Conservation (phyloP, 1,140 invertebrate genomes). For the Eulimnadia texana region DNA sequence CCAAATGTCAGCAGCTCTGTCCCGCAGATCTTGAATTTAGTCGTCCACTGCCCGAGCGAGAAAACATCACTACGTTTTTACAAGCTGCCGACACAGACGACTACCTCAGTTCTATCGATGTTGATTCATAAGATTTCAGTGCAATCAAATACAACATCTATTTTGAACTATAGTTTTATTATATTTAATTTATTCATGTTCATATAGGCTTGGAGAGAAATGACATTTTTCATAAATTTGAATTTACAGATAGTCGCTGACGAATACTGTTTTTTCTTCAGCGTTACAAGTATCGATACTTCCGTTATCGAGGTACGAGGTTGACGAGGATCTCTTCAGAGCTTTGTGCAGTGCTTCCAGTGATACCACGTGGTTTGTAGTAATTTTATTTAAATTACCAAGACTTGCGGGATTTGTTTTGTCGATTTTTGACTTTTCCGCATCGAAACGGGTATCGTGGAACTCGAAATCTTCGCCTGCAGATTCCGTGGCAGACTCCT, state of each 20-base stretch:
- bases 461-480: conserved; percentile 50
- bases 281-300: conserved; percentile 18
- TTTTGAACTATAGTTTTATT: background rate
- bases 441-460: conserved; percentile 29
- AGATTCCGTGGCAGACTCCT: conserved; percentile 35
- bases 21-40: too few species aligned
- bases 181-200: background rate
- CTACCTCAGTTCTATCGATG: conserved; percentile 4
- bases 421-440: too few species aligned
- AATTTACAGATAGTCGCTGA: conserved; percentile 15
- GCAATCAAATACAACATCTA: background rate
- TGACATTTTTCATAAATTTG: background rate
- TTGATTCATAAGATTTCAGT: background rate
- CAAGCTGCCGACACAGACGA: background rate
- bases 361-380: conserved; percentile 6
- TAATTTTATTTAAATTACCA: too few species aligned
- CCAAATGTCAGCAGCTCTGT: conserved; percentile 16
- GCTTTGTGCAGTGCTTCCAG: conserved; percentile 15
- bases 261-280: conserved; percentile 14
- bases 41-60: too few species aligned
- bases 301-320: conserved; percentile 18
- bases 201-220: background rate
- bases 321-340: conserved; percentile 13
- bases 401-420: too few species aligned
- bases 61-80: background rate